Conservation (phyloP, 2,888 invertebrate species). For the Eupithecia dodoneata region DNA sequence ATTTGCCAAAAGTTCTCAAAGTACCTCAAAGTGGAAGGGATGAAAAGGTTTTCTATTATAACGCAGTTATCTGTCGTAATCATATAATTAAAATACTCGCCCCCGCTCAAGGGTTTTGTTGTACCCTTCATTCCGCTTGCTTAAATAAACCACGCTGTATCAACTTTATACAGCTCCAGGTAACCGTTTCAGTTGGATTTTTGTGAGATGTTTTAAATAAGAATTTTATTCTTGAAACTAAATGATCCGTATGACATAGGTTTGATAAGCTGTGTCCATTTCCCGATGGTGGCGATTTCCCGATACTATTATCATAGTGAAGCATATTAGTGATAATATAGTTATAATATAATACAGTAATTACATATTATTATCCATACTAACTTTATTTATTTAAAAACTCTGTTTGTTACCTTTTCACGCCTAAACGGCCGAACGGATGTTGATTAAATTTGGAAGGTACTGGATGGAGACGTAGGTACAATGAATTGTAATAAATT, state of each 20-base stretch:
- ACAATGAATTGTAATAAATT: no score
- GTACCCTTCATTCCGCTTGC: slow-evolving; percentile 12
- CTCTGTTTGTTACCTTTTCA: no score
- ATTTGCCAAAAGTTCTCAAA: not conserved
- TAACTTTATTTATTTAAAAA: no score
- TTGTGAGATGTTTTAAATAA: not conserved
- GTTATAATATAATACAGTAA: no score
- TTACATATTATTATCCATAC: no score
- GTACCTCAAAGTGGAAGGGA: slow-evolving; percentile 1
- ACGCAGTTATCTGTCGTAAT: slow-evolving; percentile 20
- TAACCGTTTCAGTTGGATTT: not conserved
- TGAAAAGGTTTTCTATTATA: slow-evolving; percentile 21
- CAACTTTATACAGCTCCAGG: slow-evolving; percentile 12
- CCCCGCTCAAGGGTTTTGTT: slow-evolving; percentile 13
- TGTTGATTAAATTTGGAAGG: no score
- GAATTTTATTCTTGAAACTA: not conserved
- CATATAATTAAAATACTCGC: slow-evolving; percentile 26
- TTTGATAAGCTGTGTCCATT: not conserved
- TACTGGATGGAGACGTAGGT: no score
- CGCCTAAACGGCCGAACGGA: no score
- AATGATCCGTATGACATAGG: not conserved
- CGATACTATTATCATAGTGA: not conserved
- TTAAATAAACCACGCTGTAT: slow-evolving; percentile 7
- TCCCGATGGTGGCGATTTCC: not conserved
- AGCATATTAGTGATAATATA: no score